Conservation (phyloP, 2,797 vertebrate genomes). For the Phrynocephalus forsythii region DNA sequence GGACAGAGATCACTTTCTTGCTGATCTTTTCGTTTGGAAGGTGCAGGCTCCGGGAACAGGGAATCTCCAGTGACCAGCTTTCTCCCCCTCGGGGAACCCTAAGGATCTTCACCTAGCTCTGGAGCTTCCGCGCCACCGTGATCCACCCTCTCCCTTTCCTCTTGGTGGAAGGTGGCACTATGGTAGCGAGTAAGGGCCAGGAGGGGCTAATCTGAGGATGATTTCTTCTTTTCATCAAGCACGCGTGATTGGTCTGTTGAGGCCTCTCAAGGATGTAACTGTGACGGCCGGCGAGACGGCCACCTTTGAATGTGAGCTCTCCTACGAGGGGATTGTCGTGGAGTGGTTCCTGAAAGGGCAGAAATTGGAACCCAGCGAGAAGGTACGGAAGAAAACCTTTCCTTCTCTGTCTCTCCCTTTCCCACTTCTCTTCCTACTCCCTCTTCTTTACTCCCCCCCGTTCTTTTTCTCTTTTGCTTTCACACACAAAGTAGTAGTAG, state of each 20-base stretch:
- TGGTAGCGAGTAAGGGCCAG: constrained; percentile 78
- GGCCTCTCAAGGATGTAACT: constrained; percentile 91
- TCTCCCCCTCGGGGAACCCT: constrained; percentile 69
- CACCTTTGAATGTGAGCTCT: constrained; percentile 96
- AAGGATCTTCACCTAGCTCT: constrained; percentile 74
- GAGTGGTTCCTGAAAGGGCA: constrained; percentile 94
- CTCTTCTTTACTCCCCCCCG: not conserved
- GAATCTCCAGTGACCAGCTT: constrained; percentile 73
- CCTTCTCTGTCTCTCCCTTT: not conserved
- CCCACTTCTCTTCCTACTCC: constrained; percentile 1
- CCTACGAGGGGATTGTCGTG: constrained; percentile 92
- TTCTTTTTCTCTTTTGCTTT: not conserved
- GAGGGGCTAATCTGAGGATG: constrained; percentile 82
- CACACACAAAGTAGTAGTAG: not conserved
- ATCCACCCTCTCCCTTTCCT: constrained; percentile 69
- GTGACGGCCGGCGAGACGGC: constrained; percentile 98
- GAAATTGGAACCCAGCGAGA: constrained; percentile 92
- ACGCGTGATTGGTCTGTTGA: constrained; percentile 88
- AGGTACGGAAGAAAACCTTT: constrained; percentile 82
- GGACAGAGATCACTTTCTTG: constrained; percentile 77
- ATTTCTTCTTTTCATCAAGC: constrained; percentile 91
- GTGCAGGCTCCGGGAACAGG: constrained; percentile 83
- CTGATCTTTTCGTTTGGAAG: constrained; percentile 82
- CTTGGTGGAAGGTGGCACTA: constrained; percentile 77
- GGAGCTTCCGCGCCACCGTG: constrained; percentile 72